Evolutionary conservation across 2,888 invertebrate species (phyloP), one percentile per base, ranked within the genome.

Genomic region (Mesorhabditis spiculigera): DNA sequence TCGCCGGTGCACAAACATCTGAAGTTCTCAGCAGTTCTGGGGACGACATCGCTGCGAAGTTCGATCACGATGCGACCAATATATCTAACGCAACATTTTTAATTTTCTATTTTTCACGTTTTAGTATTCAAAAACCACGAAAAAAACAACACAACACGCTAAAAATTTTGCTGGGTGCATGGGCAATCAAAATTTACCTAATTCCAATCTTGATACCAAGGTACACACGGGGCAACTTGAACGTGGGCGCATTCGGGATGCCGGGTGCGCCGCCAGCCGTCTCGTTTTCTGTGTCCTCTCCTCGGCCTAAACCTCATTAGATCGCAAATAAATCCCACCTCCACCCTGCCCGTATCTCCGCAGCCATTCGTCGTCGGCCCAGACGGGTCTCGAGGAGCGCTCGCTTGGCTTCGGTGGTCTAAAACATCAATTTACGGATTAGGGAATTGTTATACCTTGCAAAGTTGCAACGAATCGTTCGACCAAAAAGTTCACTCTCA

Each of bases 281-380:
- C 42, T 69, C 74, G 16, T 65, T 73, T n/a, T 69, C 67, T n/a
- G 69, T 71, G 4, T 50, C 68, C 6, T 70, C 67, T 68, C 43
- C 70, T 5, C 73, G 74, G 8, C 41, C n/a, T 41, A 65, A 16
- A 16, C 1, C 41, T n/a, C 0, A 65, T 42, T 6, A 41, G 6
- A 5, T 65, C 13, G 5, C 43, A 16, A 16, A 16, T 41, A 5
- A 43, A 16, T 66, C 45, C 5, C 44, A 16, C 44, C 66, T 5
- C 77, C 75, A 3, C 76, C 79, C 72, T 73, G 73, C 62, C 84
- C 95, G 89, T 97, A 95, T 86, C 94, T 93, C 86, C 94, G 94
- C n/a, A 98, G 87, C 98, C 98, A 98, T 67, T 91, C 90, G 87
- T 99, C 98, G 86, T 97, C 97, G 0, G 95, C 93, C 98, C 98